Evolutionary conservation across 2,113 vertebrate genomes (phyloP), one percentile per base, ranked within the genome.

Genomic region (Ivindomyrus marchei): DNA sequence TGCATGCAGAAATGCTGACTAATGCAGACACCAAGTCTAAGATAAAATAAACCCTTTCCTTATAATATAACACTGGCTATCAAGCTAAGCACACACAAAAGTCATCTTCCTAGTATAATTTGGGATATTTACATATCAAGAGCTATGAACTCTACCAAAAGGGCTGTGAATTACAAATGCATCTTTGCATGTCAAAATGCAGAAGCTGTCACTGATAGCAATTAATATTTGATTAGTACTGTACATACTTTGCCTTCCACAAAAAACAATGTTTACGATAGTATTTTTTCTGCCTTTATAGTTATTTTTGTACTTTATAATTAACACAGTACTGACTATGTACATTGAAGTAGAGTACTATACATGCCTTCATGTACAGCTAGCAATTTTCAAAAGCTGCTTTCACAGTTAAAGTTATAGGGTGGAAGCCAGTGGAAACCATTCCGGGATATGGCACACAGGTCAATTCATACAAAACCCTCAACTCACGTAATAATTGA

Each of bases 211-310:
- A 36, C 50, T 53, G 84, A 47, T n/a, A 50, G 84, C n/a, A 86
- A 86, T 50, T 86, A 49, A 50, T 85, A 86, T 86, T 86, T 86
- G 45, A 86, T 86, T 86, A 47, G 84, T 27, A 52, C 50, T 52
- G 50, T 17, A 86, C 31, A 52, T 36, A 53, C 50, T 87, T 47
- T 53, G 47, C 10, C 21, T 27, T 87, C 27, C 15, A 36, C 27
- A 70, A 70, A 70, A 45, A 83, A 45, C 42, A 45, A 21, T 45
- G 31, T 24, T 83, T 83, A 83, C n/a, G 19, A 45, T 83, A 45
- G 36, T 19, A 83, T 83, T 83, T 83, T 8, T 45, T 83, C 42
- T 83, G 39, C 15, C 42, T 45, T 83, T 39, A 83, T 45, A 19
- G 42, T 83, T 45, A 21, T 83, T 83, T 45, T 45, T 83, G 77